A percentile compares a stretch with the other conserved stretches of the same genome.
Conservation (phyloP, 2,797 vertebrate species). For the Martes flavigula region DNA sequence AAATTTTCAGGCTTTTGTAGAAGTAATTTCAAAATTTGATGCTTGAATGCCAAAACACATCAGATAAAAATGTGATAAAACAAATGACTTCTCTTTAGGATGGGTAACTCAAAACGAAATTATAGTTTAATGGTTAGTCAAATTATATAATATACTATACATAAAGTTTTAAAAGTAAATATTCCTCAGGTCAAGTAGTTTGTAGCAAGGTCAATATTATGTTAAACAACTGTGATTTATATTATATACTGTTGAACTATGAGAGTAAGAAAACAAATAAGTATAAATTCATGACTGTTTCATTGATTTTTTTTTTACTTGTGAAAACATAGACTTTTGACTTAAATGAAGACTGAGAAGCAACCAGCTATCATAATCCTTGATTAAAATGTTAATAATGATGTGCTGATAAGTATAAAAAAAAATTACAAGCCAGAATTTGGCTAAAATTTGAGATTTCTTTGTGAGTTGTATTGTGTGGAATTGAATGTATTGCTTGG, state of each 20-base stretch:
- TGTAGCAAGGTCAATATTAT: not conserved
- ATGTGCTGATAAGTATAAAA: not conserved
- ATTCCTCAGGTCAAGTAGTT: not conserved
- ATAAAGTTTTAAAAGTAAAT: not conserved
- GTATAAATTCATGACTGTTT: not conserved
- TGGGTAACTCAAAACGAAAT: not conserved
- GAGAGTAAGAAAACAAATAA: not conserved
- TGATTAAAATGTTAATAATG: not conserved
- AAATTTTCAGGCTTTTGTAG: not conserved
- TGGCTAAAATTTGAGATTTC: not conserved
- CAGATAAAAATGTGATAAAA: not conserved
- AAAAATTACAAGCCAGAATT: not conserved
- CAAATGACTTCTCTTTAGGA: not conserved
- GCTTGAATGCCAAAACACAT: not conserved
- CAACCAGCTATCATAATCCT: not conserved
- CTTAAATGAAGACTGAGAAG: not conserved
- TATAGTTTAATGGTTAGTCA: not conserved
- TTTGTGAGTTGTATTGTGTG: not conserved
- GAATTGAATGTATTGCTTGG: not conserved
- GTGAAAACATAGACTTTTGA: not conserved
- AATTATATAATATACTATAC: not conserved
- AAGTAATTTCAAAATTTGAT: not conserved
- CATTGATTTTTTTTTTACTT: not conserved
- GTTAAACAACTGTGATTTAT: not conserved
- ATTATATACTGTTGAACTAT: not conserved